Evolutionary conservation across 2,888 invertebrate species (phyloP).

Genomic region (Dinocampus coccinellae): DNA sequence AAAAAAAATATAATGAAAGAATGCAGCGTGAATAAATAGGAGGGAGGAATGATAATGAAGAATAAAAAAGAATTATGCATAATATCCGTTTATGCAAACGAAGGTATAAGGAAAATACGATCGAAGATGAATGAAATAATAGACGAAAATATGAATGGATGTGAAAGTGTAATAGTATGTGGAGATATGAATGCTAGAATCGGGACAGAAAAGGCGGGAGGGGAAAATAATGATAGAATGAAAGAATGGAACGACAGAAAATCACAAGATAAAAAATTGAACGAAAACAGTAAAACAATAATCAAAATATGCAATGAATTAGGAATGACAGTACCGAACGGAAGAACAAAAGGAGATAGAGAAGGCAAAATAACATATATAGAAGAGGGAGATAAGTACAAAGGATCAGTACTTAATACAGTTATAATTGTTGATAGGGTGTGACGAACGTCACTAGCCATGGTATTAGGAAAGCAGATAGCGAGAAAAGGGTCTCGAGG

Average conservation of each 20-base stretch:
- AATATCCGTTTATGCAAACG: no score
- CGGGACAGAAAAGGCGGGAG: neutral
- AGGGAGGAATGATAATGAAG: no score
- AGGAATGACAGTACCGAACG: constrained; percentile 24
- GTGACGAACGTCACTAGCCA: no score
- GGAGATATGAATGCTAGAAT: constrained; percentile 35
- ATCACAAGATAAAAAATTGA: constrained; percentile 14
- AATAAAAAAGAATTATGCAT: no score
- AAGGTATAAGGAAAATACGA: no score
- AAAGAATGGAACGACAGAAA: neutral
- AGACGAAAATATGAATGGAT: no score
- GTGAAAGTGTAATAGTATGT: constrained; percentile 1
- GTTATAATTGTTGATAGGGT: constrained; percentile 6
- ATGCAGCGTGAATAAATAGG: no score
- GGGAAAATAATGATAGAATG: no score
- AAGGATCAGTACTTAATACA: constrained; percentile 25
- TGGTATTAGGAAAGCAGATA: no score
- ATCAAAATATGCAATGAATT: constrained; percentile 16
- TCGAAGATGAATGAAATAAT: no score
- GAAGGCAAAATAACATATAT: constrained; percentile 30
- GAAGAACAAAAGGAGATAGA: constrained; percentile 23
- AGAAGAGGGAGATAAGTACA: neutral
- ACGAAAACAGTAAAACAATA: constrained; percentile 15
- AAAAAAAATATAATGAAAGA: no score
- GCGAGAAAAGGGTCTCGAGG: no score